Evolutionary conservation across 2,797 vertebrate species (phyloP).

Genomic region (Enteromius trimaculatus): DNA sequence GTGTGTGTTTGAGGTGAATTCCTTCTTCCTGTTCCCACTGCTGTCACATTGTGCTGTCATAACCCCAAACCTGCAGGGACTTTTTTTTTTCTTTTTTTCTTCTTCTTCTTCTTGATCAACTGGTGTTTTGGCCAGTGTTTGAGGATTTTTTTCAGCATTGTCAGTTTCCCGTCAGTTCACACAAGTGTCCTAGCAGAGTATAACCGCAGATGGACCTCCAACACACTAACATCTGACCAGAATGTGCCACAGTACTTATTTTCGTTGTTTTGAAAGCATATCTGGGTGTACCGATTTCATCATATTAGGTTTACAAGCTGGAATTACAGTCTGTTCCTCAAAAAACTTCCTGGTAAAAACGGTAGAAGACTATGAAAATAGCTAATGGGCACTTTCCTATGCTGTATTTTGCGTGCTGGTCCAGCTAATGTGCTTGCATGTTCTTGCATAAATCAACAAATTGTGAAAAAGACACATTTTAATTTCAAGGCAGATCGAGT

Average conservation of each 20-base stretch:
- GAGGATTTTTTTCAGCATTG: neutral
- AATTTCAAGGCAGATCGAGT: neutral
- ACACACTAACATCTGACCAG: neutral
- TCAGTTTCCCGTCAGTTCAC: neutral
- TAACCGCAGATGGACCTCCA: neutral
- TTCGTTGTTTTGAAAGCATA: neutral
- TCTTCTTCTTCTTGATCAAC: neutral
- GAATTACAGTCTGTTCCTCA: neutral
- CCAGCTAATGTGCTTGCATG: neutral
- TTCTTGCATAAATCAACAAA: neutral
- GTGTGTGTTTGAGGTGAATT: neutral
- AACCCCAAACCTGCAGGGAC: neutral
- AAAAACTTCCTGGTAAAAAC: neutral
- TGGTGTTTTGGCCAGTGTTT: neutral
- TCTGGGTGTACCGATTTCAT: neutral
- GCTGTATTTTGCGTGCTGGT: neutral
- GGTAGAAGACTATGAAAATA: too few relatives aligned
- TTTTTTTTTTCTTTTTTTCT: too few relatives aligned
- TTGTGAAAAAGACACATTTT: neutral
- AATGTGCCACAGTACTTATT: neutral
- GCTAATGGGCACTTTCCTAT: neutral
- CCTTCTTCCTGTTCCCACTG: neutral
- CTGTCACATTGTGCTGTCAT: neutral
- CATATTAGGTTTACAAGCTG: neutral
- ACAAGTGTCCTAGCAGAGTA: neutral